Conservation (phyloP, 2,797 vertebrate species). For the Lagorchestes hirsutus region DNA sequence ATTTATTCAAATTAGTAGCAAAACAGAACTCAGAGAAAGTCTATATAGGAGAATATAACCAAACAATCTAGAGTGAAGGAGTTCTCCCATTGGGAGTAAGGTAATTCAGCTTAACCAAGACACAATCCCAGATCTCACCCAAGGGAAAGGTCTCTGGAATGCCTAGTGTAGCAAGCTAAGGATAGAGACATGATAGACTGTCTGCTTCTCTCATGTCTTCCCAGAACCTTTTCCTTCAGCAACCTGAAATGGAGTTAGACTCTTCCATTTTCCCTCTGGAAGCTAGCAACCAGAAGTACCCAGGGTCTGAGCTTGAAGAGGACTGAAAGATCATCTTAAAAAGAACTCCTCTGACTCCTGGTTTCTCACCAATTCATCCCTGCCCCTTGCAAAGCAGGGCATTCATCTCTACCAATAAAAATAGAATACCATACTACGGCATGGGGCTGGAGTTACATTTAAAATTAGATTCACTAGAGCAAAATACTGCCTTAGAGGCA, state of each 20-base stretch:
- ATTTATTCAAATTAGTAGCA: not conserved
- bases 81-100: not conserved
- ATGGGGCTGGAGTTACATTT: not conserved
- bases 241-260: not conserved
- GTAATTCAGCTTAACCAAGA: not conserved
- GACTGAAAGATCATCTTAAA: not conserved
- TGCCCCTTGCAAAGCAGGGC: not conserved
- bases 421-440: not conserved
- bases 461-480: not conserved
- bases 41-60: not conserved
- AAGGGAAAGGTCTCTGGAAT: not conserved
- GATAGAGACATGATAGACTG: not conserved
- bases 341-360: not conserved
- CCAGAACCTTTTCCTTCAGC: not conserved
- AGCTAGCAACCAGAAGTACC: not conserved
- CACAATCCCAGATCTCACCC: not conserved
- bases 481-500: not conserved
- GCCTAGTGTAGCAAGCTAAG: not conserved
- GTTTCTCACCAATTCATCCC: not conserved
- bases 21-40: not conserved
- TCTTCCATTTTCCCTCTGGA: not conserved
- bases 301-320: not conserved
- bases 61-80: not conserved
- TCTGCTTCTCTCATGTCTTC: not conserved
- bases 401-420: not conserved